phyloP scores from a whole-genome alignment of 1,140 invertebrate genomes.

The Leucophenga varia region DNA sequence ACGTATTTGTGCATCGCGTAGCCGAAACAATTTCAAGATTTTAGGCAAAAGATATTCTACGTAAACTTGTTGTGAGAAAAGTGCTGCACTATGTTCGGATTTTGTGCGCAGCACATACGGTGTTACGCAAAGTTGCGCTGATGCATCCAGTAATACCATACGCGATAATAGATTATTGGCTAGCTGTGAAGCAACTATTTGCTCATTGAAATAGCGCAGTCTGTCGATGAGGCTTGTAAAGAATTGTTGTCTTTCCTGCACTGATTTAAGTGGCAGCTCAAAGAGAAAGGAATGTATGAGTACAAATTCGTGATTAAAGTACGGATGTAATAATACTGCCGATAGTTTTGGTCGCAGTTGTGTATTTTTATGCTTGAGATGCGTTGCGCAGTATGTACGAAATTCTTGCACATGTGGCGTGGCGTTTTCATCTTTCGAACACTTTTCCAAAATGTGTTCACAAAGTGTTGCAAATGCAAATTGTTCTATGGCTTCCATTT shows the following conservation, averaged over 20 bases:
- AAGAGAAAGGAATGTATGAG: constrained; percentile 77
- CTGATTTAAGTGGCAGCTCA: constrained; percentile 75
- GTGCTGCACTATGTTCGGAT: constrained; percentile 57
- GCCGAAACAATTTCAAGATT: constrained; percentile 73
- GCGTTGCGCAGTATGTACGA: constrained; percentile 65
- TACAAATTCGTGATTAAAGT: constrained; percentile 82
- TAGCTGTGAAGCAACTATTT: constrained; percentile 75
- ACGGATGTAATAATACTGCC: constrained; percentile 68
- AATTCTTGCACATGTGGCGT: constrained; percentile 67
- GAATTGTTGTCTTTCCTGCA: constrained; percentile 74
- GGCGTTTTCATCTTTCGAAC: constrained; percentile 20
- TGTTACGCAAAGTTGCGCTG: constrained; percentile 72
- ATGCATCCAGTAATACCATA: constrained; percentile 77
- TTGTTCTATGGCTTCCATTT: constrained; percentile 67
- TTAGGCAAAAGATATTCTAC: constrained; percentile 71
- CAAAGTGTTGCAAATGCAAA: constrained; percentile 80
- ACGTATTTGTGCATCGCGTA: constrained; percentile 74
- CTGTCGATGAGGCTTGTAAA: constrained; percentile 68
- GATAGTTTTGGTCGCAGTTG: constrained; percentile 64
- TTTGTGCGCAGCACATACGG: constrained; percentile 74
- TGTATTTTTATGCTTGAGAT: constrained; percentile 64
- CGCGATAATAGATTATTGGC: constrained; percentile 74
- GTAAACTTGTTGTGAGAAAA: constrained; percentile 68
- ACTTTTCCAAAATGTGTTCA: constrained; percentile 69
- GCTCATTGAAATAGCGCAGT: constrained; percentile 71